Evolutionary conservation across 2,113 vertebrate genomes (phyloP).

Genomic region (Muntiacus muntjak): DNA sequence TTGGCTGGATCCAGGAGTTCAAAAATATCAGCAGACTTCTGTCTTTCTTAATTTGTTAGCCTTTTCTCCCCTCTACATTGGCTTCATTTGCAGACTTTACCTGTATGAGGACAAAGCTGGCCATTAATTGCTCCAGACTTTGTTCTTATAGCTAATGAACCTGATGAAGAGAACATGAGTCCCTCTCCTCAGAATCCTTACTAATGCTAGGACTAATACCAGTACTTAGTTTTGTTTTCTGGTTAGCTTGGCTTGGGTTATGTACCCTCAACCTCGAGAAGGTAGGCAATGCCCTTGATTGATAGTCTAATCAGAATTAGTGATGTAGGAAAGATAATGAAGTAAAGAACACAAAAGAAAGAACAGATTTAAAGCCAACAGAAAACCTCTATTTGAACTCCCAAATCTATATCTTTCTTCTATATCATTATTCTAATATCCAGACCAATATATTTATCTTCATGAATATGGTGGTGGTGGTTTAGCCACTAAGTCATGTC

Average conservation of each 20-base stretch:
- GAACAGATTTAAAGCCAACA: background rate
- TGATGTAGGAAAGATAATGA: background rate
- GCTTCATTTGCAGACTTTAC: background rate
- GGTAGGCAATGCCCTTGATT: background rate
- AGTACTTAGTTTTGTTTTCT: background rate
- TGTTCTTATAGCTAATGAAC: background rate
- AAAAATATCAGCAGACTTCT: background rate
- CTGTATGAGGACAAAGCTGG: background rate
- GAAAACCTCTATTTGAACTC: background rate
- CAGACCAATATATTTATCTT: background rate
- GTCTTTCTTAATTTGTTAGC: background rate
- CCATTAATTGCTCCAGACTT: background rate
- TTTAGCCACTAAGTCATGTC: background rate
- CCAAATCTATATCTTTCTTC: background rate
- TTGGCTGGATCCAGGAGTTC: background rate
- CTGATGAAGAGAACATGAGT: background rate
- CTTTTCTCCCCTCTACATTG: accelerated
- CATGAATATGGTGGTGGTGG: background rate
- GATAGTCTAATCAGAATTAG: background rate
- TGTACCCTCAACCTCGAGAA: background rate
- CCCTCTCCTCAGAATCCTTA: background rate
- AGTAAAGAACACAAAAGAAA: background rate
- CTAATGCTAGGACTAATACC: background rate
- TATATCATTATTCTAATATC: background rate
- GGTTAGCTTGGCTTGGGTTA: background rate